Percentiles rank a stretch among this genome's conserved stretches.
Conservation (phyloP, 37 sponge, comb jelly and placozoan species). For the Diacarnus erythraeanus region DNA sequence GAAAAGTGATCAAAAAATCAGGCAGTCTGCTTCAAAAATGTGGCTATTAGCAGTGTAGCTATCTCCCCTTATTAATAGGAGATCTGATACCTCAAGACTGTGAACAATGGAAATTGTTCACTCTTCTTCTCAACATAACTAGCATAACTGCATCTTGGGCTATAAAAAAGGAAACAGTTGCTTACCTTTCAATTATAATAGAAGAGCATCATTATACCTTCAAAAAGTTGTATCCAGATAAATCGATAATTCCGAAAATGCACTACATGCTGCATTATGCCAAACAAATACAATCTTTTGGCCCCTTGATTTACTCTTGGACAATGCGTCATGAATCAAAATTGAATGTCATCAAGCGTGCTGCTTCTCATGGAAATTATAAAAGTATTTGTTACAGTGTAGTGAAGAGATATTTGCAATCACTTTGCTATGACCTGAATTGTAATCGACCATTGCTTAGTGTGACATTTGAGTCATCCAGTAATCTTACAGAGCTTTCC, state of each 20-base stretch:
- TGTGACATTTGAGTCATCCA: not conserved
- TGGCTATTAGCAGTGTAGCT: too few species aligned
- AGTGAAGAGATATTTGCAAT: slow-evolving; percentile 21
- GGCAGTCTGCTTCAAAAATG: too few species aligned
- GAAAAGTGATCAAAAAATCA: too few species aligned
- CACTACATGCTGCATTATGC: slow-evolving; percentile 53
- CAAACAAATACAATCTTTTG: slow-evolving; percentile 22
- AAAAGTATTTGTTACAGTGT: slow-evolving; percentile 43
- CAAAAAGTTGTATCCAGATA: too few species aligned
- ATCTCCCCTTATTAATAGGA: too few species aligned
- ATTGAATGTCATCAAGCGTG: slow-evolving; percentile 6
- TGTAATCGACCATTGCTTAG: not conserved
- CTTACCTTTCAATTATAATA: too few species aligned
- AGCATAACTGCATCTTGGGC: too few species aligned
- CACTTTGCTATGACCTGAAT: slow-evolving; percentile 27
- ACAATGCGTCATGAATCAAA: slow-evolving; percentile 44
- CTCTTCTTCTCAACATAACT: slow-evolving; percentile 17
- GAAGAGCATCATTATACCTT: too few species aligned
- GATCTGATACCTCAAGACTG: slow-evolving; percentile 26
- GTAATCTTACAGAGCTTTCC: too few species aligned
- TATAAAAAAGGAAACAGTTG: too few species aligned
- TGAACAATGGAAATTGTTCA: slow-evolving; percentile 26
- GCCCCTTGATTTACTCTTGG: slow-evolving; percentile 42
- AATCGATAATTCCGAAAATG: slow-evolving; percentile 40
- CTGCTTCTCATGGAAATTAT: slow-evolving; percentile 16